These are phyloP conservation scores for Helicoverpa zea DNA, from an alignment of 1,140 invertebrate genomes.

Conservation along the genomic window DNA sequence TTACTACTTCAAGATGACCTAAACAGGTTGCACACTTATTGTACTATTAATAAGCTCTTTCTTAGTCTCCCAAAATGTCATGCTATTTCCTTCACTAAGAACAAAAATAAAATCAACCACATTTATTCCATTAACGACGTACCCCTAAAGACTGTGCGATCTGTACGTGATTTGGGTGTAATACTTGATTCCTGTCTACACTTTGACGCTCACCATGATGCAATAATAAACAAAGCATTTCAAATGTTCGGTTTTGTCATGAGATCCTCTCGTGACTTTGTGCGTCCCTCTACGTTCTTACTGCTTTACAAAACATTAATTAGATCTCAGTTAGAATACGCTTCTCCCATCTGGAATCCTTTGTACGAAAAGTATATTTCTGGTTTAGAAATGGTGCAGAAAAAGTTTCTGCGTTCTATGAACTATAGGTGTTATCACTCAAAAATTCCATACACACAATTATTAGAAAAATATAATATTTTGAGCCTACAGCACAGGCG, in stretches of 20 bases:
- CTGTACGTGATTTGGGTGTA: not conserved
- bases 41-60: not conserved
- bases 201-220: not conserved
- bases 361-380: not conserved
- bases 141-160: not conserved
- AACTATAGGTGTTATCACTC: not conserved
- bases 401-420: not conserved
- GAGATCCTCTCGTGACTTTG: not conserved
- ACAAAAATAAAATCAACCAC: not conserved
- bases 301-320: slow-evolving; percentile 6
- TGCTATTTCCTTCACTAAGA: not conserved
- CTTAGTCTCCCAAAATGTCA: not conserved
- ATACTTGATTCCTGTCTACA: not conserved
- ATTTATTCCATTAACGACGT: not conserved
- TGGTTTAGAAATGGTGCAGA: not conserved
- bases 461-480: not conserved
- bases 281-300: not conserved
- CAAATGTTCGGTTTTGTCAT: not conserved
- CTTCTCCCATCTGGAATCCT: not conserved
- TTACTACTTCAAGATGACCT: not conserved
- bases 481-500: slow-evolving; percentile 5
- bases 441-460: not conserved
- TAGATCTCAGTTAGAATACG: slow-evolving; percentile 22
- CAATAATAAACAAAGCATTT: not conserved
- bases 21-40: not conserved